Conservation (phyloP, 2,888 invertebrate genomes). For the Parasteatoda lunata region DNA sequence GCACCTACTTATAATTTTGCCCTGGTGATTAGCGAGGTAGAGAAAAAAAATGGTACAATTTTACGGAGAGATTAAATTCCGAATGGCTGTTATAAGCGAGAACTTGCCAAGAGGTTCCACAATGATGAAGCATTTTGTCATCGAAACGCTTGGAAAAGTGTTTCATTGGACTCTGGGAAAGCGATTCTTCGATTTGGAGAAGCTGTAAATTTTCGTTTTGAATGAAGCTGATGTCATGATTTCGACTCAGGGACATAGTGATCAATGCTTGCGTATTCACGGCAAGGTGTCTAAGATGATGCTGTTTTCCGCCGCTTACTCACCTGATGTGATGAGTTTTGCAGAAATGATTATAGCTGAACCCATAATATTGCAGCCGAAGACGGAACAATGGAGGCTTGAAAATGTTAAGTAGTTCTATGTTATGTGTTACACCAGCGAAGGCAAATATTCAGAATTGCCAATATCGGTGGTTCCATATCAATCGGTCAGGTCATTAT, state of each 20-base stretch:
- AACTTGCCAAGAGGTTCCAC: too few species aligned
- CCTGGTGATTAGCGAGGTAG: too few species aligned
- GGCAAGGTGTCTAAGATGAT: slow-evolving; percentile 86
- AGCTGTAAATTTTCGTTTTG: slow-evolving; percentile 90
- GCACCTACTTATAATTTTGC: slow-evolving; percentile 97
- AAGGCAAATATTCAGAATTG: slow-evolving; percentile 93
- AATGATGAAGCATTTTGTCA: too few species aligned
- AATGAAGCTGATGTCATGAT: slow-evolving; percentile 99
- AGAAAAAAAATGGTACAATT: too few species aligned
- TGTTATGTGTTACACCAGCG: slow-evolving; percentile 85
- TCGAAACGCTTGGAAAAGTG: too few species aligned
- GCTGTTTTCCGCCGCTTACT: slow-evolving; percentile 99
- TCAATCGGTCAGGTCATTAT: slow-evolving; percentile 98
- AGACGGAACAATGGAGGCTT: slow-evolving; percentile 89
- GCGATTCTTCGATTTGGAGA: slow-evolving; percentile 86
- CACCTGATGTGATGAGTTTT: slow-evolving; percentile 94
- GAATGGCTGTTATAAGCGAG: too few species aligned
- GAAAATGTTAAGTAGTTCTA: slow-evolving; percentile 98
- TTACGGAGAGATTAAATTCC: too few species aligned
- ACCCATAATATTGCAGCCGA: slow-evolving; percentile 83
- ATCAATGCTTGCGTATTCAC: slow-evolving; percentile 95
- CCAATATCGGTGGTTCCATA: slow-evolving; percentile 97
- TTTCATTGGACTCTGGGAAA: slow-evolving; percentile 82
- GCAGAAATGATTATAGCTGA: slow-evolving; percentile 94
- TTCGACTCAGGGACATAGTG: slow-evolving; percentile 96